Evolutionary conservation across 2,888 invertebrate genomes (phyloP).

Genomic region (Drosophila kambysellisi): DNA sequence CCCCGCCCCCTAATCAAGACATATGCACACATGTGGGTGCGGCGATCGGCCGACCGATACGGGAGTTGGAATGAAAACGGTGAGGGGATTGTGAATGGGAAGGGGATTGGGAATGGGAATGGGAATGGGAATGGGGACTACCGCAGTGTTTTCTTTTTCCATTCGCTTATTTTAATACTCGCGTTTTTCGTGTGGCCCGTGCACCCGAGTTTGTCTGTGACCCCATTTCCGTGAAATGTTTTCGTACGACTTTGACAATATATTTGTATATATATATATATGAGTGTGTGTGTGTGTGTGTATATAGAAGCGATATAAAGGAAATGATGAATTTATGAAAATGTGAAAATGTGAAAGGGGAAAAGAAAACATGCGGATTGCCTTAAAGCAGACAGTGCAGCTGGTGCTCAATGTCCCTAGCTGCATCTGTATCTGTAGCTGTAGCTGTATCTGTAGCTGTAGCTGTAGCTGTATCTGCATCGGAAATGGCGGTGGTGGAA

Average conservation of each 20-base stretch:
- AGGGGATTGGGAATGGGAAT: neutral
- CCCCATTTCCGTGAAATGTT: slow-evolving; percentile 77
- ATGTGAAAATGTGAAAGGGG: slow-evolving; percentile 34
- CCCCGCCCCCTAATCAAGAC: neutral
- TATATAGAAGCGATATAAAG: slow-evolving; percentile 7
- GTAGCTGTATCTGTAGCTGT: neutral
- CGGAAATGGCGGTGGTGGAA: slow-evolving; percentile 12
- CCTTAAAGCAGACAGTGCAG: slow-evolving; percentile 65
- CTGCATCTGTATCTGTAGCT: slow-evolving; percentile 5
- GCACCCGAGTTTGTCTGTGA: slow-evolving; percentile 65
- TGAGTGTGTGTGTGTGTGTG: slow-evolving; percentile 10
- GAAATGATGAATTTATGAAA: slow-evolving; percentile 33
- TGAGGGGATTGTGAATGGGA: neutral
- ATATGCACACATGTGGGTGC: slow-evolving; percentile 68
- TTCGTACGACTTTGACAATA: slow-evolving; percentile 66
- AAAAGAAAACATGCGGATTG: slow-evolving; percentile 61
- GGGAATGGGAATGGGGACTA: slow-evolving; percentile 2
- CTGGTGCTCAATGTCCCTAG: slow-evolving; percentile 42
- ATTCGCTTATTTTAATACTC: slow-evolving; percentile 74
- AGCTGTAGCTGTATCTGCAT: slow-evolving; percentile 19
- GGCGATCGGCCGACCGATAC: slow-evolving; percentile 68
- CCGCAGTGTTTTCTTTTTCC: slow-evolving; percentile 58
- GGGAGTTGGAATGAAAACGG: slow-evolving; percentile 2
- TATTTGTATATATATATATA: slow-evolving; percentile 24
- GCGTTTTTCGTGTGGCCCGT: slow-evolving; percentile 49